Evolutionary conservation across 2,888 invertebrate species (phyloP).

Genomic region (Pammene fasciana): DNA sequence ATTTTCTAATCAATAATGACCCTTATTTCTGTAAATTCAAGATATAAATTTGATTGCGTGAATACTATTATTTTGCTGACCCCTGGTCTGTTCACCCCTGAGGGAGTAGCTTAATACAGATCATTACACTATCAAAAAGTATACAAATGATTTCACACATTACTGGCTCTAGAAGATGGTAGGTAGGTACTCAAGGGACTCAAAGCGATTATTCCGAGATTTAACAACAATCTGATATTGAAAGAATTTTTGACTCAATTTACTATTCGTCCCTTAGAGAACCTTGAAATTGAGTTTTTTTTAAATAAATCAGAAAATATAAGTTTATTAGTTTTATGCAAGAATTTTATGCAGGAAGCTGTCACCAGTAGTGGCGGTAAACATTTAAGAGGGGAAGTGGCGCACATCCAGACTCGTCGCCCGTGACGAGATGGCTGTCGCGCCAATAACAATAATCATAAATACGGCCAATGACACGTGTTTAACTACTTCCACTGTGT

Average conservation of each 20-base stretch:
- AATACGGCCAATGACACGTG: slow-evolving; percentile 21
- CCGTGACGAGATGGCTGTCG: slow-evolving; percentile 21
- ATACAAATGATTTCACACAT: slow-evolving; percentile 16
- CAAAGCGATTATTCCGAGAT: not conserved
- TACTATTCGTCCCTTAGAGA: too few species aligned
- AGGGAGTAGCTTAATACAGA: slow-evolving; percentile 23
- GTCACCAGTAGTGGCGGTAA: slow-evolving; percentile 2
- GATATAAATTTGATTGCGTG: not conserved
- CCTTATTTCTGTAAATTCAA: not conserved
- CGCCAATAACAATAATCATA: slow-evolving; percentile 27
- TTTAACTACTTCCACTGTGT: slow-evolving; percentile 2
- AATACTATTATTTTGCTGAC: not conserved
- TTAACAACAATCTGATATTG: too few species aligned
- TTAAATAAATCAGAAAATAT: too few species aligned
- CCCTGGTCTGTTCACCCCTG: slow-evolving; percentile 6
- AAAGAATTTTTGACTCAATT: too few species aligned
- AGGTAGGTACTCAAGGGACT: not conserved
- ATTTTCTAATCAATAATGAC: not conserved
- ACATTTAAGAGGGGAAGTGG: slow-evolving; percentile 21
- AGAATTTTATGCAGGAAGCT: too few species aligned
- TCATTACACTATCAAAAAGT: slow-evolving; percentile 19
- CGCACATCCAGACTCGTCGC: slow-evolving; percentile 8
- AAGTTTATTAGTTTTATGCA: too few species aligned
- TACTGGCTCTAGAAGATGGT: slow-evolving; percentile 11
- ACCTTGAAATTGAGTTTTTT: too few species aligned